Conservation (phyloP, 2,888 invertebrate species). For the Dryomyza anilis region DNA sequence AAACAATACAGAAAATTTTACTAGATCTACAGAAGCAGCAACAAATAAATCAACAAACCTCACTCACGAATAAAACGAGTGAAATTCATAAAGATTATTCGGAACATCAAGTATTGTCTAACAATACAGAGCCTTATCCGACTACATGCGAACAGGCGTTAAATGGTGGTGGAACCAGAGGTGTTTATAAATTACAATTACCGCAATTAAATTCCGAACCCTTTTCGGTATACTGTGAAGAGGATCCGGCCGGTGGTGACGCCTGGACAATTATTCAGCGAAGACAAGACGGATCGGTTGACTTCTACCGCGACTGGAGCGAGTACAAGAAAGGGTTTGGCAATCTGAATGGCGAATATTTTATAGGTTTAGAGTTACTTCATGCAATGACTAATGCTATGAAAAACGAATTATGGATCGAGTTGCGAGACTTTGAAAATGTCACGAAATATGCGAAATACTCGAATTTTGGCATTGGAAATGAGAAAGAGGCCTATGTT, state of each 20-base stretch:
- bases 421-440: conserved; percentile 68
- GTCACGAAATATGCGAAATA: conserved; percentile 67
- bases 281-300: conserved; percentile 69
- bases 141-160: too few relatives aligned
- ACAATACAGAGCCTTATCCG: too few relatives aligned
- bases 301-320: conserved; percentile 70
- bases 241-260: conserved; percentile 66
- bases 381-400: conserved; percentile 61
- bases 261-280: conserved; percentile 77
- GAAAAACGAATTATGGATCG: conserved; percentile 67
- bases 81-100: too few relatives aligned
- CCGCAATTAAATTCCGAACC: too few relatives aligned
- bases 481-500: conserved; percentile 69
- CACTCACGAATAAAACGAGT: too few relatives aligned
- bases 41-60: too few relatives aligned
- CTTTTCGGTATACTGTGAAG: conserved; percentile 68
- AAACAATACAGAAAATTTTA: too few relatives aligned
- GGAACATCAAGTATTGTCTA: too few relatives aligned
- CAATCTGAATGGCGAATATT: conserved; percentile 73
- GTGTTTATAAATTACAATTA: too few relatives aligned
- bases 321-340: conserved; percentile 76
- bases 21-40: too few relatives aligned
- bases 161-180: too few relatives aligned
- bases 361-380: conserved; percentile 73
- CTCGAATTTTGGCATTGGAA: conserved; percentile 70